These are phyloP conservation scores for Amazona guildingii DNA, from an alignment of 2,113 vertebrate species.

Conservation along the genomic window DNA sequence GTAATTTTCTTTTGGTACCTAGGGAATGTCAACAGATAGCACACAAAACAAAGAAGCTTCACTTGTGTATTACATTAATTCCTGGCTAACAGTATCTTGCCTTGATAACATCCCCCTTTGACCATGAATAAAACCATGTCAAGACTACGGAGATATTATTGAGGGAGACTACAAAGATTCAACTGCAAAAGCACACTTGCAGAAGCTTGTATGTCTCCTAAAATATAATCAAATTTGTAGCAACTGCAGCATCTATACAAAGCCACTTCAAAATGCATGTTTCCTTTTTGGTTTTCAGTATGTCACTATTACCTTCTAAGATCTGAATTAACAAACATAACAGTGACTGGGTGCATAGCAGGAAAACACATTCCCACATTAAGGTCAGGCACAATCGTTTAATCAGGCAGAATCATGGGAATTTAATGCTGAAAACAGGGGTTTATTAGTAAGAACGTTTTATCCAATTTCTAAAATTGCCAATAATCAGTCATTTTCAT, in stretches of 20 bases:
- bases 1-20: constrained; percentile 64
- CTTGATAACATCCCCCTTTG: constrained; percentile 5
- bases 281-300: background rate
- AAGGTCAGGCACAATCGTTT: background rate
- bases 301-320: background rate
- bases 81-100: background rate
- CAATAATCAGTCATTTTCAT: background rate
- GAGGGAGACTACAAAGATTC: background rate
- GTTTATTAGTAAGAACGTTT: background rate
- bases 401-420: background rate
- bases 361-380: background rate
- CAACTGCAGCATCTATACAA: background rate
- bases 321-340: background rate
- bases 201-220: background rate
- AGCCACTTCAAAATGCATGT: background rate
- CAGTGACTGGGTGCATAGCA: background rate
- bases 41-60: constrained; percentile 51
- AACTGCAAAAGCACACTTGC: background rate
- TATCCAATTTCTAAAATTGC: background rate
- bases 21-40: constrained; percentile 61
- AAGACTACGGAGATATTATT: background rate
- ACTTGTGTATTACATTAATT: constrained; percentile 32
- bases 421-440: background rate
- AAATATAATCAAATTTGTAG: background rate
- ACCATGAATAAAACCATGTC: constrained; percentile 5